Conservation (phyloP, 2,113 vertebrate genomes). For the Microtus pennsylvanicus region DNA sequence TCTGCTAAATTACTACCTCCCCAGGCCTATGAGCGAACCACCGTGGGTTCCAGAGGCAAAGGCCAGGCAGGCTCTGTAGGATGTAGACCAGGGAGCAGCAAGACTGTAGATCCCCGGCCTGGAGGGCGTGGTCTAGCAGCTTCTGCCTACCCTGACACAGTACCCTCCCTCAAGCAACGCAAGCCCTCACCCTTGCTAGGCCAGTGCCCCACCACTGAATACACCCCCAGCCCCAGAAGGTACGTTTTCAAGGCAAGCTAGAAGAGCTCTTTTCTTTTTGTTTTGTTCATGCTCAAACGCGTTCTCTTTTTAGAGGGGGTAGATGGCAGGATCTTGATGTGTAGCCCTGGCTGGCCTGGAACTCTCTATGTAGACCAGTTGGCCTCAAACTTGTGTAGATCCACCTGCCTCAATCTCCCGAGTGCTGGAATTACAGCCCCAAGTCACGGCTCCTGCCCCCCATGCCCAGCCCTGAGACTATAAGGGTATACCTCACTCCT, state of each 20-base stretch:
- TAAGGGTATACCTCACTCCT: background rate
- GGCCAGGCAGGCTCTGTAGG: too few relatives aligned
- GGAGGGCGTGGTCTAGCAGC: too few relatives aligned
- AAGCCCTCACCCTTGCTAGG: background rate
- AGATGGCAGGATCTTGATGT: background rate
- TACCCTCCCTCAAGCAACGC: background rate
- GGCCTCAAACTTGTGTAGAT: background rate
- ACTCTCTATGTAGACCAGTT: background rate
- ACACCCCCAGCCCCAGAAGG: background rate
- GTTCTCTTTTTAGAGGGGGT: background rate
- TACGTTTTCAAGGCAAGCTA: background rate
- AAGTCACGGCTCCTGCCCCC: background rate
- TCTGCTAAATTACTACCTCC: background rate
- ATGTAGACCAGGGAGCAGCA: background rate
- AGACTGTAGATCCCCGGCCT: fast-evolving
- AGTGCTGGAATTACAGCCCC: background rate
- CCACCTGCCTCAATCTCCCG: background rate
- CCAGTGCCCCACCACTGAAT: background rate
- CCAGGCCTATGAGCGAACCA: background rate
- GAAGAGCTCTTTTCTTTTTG: background rate
- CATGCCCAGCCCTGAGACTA: background rate
- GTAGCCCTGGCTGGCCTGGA: background rate
- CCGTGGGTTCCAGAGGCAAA: background rate
- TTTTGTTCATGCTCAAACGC: background rate
- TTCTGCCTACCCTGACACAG: background rate